Conservation (phyloP, 2,113 vertebrate species). For the Mus pahari region DNA sequence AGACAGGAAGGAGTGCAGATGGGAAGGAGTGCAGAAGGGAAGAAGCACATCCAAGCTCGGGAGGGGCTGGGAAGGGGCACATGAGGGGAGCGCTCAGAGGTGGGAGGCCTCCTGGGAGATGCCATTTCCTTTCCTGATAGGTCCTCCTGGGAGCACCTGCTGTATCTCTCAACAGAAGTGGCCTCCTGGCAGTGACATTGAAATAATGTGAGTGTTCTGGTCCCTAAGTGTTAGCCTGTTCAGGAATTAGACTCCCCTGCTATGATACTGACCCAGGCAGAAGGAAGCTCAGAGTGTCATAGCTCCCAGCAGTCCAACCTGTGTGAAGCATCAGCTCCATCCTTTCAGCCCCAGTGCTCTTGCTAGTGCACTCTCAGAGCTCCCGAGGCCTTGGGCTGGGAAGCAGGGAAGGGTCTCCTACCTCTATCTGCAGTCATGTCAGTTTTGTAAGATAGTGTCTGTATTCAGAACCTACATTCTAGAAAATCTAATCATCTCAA, state of each 20-base stretch:
- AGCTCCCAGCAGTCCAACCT: neutral
- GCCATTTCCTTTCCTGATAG: slow-evolving; percentile 57
- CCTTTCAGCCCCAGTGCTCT: neutral
- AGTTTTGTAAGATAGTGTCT: neutral
- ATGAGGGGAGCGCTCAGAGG: slow-evolving; percentile 9
- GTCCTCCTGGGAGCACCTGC: neutral
- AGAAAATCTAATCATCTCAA: neutral
- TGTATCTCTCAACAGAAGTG: slow-evolving; percentile 54
- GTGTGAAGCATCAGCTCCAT: neutral
- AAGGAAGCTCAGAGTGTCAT: slow-evolving; percentile 41
- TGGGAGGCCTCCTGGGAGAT: neutral
- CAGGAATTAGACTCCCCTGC: neutral
- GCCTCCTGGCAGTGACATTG: slow-evolving; percentile 43
- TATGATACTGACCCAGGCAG: neutral
- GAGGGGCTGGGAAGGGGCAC: neutral
- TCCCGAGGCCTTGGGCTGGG: neutral
- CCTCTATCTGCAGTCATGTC: neutral
- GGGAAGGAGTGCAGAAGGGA: neutral
- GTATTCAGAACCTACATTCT: slow-evolving; percentile 23
- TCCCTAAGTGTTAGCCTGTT: neutral
- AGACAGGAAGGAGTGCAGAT: no score
- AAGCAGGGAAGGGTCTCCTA: rapidly evolving
- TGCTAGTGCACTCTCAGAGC: neutral
- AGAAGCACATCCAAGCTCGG: neutral
- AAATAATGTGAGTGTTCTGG: neutral